A percentile compares a stretch with the other conserved stretches of the same genome.
Conservation (phyloP, 2,113 vertebrate genomes). For the Ceuthmochares aereus region DNA sequence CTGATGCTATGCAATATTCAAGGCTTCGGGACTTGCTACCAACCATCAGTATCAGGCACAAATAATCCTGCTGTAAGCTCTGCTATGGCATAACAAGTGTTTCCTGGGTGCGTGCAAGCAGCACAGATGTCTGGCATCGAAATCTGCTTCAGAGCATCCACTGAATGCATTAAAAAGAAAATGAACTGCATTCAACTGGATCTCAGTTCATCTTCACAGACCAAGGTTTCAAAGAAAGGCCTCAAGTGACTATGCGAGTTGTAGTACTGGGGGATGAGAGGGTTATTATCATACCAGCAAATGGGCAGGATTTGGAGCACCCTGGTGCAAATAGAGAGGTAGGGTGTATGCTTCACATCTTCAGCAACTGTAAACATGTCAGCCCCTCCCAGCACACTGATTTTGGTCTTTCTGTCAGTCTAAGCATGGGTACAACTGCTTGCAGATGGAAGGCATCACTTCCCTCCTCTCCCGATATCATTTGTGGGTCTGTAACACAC, state of each 20-base stretch:
- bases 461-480: background rate
- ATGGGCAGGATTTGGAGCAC: background rate
- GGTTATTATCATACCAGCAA: background rate
- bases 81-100: background rate
- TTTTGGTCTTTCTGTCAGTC: background rate
- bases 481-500: background rate
- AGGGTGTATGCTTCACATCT: background rate
- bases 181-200: background rate
- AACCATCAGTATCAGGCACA: background rate
- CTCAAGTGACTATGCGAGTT: background rate
- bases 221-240: slow-evolving; percentile 11
- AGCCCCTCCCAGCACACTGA: background rate
- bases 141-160: slow-evolving; percentile 33
- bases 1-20: slow-evolving; percentile 67
- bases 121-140: slow-evolving; percentile 36
- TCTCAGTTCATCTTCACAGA: background rate
- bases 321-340: background rate
- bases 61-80: slow-evolving; percentile 44
- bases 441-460: background rate
- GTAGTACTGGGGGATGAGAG: background rate
- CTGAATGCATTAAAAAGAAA: slow-evolving; percentile 1
- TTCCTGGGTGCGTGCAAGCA: background rate
- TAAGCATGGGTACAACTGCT: background rate
- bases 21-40: slow-evolving; percentile 68
- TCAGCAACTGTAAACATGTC: background rate